Conservation (phyloP, 1,140 invertebrate genomes). For the Drosophila navojoa region DNA sequence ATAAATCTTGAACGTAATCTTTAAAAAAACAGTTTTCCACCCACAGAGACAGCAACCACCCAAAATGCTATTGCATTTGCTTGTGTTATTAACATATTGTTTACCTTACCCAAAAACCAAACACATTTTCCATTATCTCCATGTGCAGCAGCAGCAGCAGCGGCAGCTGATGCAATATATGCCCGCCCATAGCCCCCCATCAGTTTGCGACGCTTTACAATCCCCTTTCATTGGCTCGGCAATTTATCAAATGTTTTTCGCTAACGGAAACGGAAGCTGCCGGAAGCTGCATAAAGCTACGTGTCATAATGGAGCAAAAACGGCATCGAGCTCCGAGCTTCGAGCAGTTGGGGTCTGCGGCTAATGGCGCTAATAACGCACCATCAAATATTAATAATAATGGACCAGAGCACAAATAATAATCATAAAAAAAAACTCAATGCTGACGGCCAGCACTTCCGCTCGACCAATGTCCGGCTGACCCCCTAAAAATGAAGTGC, state of each 20-base stretch:
- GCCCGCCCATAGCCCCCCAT: not conserved
- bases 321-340: too few relatives aligned
- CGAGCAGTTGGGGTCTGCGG: not conserved
- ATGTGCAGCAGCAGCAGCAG: conserved; percentile 42
- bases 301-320: conserved; percentile 43
- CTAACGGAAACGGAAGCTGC: conserved; percentile 60
- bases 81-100: conserved; percentile 70
- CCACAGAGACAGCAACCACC: too few relatives aligned
- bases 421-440: conserved; percentile 7
- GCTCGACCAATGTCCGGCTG: conserved; percentile 39
- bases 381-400: conserved; percentile 62
- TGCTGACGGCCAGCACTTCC: conserved; percentile 48
- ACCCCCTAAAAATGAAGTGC: conserved; percentile 38
- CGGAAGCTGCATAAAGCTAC: conserved; percentile 57
- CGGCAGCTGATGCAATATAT: conserved; percentile 1
- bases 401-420: not conserved
- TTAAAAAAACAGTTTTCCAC: conserved; percentile 37
- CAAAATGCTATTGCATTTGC: conserved; percentile 12
- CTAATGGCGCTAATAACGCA: conserved; percentile 59
- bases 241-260: conserved; percentile 69
- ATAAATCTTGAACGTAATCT: conserved; percentile 73
- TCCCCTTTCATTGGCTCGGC: conserved; percentile 49
- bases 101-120: conserved; percentile 56
- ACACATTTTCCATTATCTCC: conserved; percentile 56
- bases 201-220: not conserved